These are phyloP conservation scores for Sternotherus odoratus DNA, from an alignment of 2,797 vertebrate species.

Conservation along the genomic window DNA sequence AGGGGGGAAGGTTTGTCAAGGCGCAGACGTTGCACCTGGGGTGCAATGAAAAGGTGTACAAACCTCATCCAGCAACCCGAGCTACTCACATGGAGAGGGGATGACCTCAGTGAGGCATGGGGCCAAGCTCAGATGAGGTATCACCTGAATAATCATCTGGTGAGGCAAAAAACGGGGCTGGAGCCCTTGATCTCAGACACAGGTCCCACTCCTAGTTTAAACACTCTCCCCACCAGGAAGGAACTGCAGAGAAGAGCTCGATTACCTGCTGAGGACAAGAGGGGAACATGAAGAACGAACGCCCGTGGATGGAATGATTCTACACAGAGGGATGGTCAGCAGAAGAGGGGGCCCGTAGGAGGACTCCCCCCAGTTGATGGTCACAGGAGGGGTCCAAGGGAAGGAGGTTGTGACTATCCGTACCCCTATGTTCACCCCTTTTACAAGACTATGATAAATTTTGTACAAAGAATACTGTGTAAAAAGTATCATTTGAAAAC, in stretches of 20 bases:
- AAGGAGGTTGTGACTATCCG: not conserved
- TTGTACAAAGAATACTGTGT: not conserved
- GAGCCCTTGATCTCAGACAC: not conserved
- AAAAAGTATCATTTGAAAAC: not conserved
- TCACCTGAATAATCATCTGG: too few species aligned
- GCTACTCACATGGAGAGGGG: too few species aligned
- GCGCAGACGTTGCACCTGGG: not conserved
- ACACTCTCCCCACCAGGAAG: not conserved
- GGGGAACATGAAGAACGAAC: not conserved
- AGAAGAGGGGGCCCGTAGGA: not conserved
- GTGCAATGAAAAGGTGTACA: not conserved
- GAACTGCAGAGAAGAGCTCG: not conserved
- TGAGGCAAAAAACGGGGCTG: not conserved
- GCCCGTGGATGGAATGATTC: not conserved
- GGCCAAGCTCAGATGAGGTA: not conserved
- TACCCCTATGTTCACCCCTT: too few species aligned
- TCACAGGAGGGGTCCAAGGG: not conserved
- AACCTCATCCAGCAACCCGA: not conserved
- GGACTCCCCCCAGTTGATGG: not conserved
- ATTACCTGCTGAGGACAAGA: not conserved
- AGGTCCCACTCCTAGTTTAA: not conserved
- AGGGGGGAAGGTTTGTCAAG: not conserved
- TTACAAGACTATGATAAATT: not conserved
- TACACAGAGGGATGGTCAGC: not conserved
- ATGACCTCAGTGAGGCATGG: not conserved